Percentiles rank a stretch among this genome's conserved stretches.
These are phyloP conservation scores for Coendou prehensilis DNA, from an alignment of 2,797 vertebrate genomes.

Conservation along the genomic window DNA sequence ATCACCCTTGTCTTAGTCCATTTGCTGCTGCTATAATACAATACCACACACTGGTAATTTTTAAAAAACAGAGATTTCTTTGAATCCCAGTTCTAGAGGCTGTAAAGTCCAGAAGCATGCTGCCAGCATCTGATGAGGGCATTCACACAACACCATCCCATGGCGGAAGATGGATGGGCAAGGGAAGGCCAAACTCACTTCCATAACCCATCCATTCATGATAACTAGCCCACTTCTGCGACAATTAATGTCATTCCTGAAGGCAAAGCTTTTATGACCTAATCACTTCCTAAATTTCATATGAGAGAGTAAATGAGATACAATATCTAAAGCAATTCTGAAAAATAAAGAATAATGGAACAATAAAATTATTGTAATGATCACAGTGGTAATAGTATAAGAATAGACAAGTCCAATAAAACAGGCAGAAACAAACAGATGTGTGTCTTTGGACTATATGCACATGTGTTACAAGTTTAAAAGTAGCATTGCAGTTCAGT, in stretches of 20 bases:
- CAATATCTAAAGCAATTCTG: constrained; percentile 16
- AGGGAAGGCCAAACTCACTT: background rate
- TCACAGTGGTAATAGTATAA: background rate
- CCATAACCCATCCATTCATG: too few relatives aligned
- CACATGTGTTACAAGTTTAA: background rate
- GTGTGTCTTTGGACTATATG: background rate
- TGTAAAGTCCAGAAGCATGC: background rate
- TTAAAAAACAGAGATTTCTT: background rate
- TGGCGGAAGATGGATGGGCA: background rate
- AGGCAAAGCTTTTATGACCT: background rate
- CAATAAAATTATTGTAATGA: constrained; percentile 9
- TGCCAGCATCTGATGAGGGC: background rate
- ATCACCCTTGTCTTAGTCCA: background rate
- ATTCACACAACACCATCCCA: too few relatives aligned
- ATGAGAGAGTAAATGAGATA: constrained; percentile 38
- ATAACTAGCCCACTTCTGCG: background rate
- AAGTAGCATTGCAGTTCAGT: background rate
- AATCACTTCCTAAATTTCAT: background rate
- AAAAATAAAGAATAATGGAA: constrained; percentile 29
- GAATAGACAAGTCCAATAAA: background rate
- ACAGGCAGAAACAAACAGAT: background rate
- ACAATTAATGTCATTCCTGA: background rate
- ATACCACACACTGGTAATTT: background rate
- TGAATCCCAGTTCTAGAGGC: background rate
- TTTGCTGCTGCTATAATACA: background rate